phyloP scores from a whole-genome alignment of 2,113 vertebrate species.

The Crotalus horridus region DNA sequence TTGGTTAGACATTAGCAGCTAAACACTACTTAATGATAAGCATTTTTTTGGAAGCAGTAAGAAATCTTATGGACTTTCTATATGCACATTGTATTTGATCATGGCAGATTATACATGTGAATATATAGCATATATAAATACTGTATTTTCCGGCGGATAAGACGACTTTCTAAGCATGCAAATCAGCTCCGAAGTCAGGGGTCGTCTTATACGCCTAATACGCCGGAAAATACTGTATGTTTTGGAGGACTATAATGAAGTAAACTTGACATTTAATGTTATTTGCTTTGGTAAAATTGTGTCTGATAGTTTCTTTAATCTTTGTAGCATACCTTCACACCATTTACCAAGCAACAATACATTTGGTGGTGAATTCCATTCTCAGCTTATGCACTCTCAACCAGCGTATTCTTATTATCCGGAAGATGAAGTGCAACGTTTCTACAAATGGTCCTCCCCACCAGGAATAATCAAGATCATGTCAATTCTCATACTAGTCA shows the following conservation, averaged over 20 bases:
- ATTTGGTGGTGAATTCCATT: slow-evolving; percentile 63
- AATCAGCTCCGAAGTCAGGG: too few relatives aligned
- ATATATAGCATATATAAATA: not conserved
- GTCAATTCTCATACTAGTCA: slow-evolving; percentile 80
- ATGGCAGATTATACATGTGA: not conserved
- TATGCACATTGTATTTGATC: not conserved
- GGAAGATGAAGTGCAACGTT: slow-evolving; percentile 77
- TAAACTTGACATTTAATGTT: not conserved
- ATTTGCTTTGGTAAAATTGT: not conserved
- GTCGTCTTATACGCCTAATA: too few relatives aligned
- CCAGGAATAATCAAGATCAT: slow-evolving; percentile 91
- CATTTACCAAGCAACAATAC: slow-evolving; percentile 74
- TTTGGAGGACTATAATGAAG: not conserved
- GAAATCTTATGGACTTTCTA: not conserved
- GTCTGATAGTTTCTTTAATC: slow-evolving; percentile 7
- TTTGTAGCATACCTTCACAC: slow-evolving; percentile 63
- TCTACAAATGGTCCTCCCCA: slow-evolving; percentile 85
- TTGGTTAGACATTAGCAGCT: not conserved
- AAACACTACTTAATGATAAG: not conserved
- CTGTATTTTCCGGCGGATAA: too few relatives aligned
- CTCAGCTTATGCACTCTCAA: slow-evolving; percentile 71
- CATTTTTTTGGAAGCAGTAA: not conserved
- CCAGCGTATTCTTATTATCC: slow-evolving; percentile 79
- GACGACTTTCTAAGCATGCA: too few relatives aligned
- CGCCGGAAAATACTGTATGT: not conserved